phyloP scores from a whole-genome alignment of 2,797 vertebrate species.

The Enteromius anoplus region DNA sequence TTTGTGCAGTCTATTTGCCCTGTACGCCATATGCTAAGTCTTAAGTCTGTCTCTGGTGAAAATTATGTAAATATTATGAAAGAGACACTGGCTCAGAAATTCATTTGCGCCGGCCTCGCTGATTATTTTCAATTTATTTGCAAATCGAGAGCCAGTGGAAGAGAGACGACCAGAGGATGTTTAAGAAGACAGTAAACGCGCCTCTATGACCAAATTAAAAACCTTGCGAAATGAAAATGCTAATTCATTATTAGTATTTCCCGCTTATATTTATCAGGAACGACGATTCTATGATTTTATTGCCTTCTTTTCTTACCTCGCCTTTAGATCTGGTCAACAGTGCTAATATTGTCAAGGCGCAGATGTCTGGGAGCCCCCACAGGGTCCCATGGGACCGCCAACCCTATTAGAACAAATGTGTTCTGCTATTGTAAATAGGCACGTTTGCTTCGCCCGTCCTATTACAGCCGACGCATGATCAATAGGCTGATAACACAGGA shows the following conservation, averaged over 20 bases:
- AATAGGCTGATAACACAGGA: conserved; percentile 99
- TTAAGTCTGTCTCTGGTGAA: conserved; percentile 94
- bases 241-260: conserved; percentile 81
- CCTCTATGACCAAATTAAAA: conserved; percentile 85
- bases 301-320: conserved; percentile 59
- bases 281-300: conserved; percentile 46
- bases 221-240: conserved; percentile 87
- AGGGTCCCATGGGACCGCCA: conserved; percentile 91
- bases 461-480: conserved; percentile 99
- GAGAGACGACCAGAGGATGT: conserved; percentile 87
- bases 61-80: conserved; percentile 99
- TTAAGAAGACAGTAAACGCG: conserved; percentile 87
- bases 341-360: conserved; percentile 92
- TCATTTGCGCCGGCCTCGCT: conserved; percentile 93
- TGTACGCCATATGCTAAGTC: conserved; percentile 68
- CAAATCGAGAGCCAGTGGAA: conserved; percentile 97
- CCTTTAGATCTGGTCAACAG: conserved; percentile 88
- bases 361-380: conserved; percentile 96
- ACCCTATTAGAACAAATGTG: conserved; percentile 99
- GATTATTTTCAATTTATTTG: conserved; percentile 99
- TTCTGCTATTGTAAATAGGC: conserved; percentile 99
- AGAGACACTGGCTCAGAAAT: conserved; percentile 96
- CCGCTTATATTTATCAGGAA: conserved; percentile 61
- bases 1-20: conserved; percentile 54
- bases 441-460: conserved; percentile 98